Base-by-base conservation (phyloP, 2,888 invertebrate species). In the Asteroscopus sphinx region DNA sequence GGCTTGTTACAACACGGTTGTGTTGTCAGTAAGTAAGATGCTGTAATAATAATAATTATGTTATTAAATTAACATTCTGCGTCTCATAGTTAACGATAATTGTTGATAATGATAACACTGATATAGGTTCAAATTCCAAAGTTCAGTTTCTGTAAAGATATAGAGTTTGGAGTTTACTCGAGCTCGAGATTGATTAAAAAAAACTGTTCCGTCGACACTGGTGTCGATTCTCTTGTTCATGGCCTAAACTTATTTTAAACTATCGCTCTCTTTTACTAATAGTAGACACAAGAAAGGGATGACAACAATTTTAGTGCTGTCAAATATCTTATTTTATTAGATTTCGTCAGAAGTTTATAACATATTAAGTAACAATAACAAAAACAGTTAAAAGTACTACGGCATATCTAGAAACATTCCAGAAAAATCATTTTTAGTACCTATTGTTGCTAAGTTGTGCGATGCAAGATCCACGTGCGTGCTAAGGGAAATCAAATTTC, bases 401-500 rank as follows among this genome's bases (percentile, higher is more conserved):
- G n/a, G n/a, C n/a, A n/a, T n/a, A n/a, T n/a, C n/a, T n/a, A n/a
- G n/a, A n/a, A n/a, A n/a, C n/a, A n/a, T n/a, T n/a, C n/a, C n/a
- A 42, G 2, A 16, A 30, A 35, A 67, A 46, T n/a, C 37, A 48
- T 52, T 26, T 46, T 30, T 16, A 33, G 37, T 47, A 32, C 15
- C n/a, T n/a, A n/a, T n/a, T 12, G 36, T 42, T 58, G 30, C 21
- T 26, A 46, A 48, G 49, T 54, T 13, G n/a, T 54, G 15, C 37
- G 16, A 4, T 70, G 67, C 52, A 67, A 58, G 39, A 30, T 6
- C 40, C 36, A 40, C 42, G 80, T 80, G 80, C 80, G 80, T 80
- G 80, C 53, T 57, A 47, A 53, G 45, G 51, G 44, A 55, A 75
- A 80, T 80, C 55, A 72, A 75, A 73, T 68, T 65, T 52, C 37